phyloP scores from a whole-genome alignment of 2,888 invertebrate genomes.

The Trichogramma dendrolimi region DNA sequence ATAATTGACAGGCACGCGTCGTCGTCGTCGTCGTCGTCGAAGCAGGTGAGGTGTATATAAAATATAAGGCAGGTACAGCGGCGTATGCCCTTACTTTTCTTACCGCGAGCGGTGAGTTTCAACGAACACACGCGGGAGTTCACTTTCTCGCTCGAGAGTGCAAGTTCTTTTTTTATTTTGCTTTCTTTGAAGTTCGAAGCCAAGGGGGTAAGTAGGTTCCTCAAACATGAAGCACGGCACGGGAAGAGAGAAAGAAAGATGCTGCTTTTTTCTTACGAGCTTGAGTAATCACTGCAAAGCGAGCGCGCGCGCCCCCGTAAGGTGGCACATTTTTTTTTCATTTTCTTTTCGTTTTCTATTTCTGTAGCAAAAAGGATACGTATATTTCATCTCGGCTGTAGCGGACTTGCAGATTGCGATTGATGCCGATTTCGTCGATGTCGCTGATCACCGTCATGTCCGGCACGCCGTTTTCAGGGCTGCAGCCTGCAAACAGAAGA shows the following conservation, averaged over 20 bases:
- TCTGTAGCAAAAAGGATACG: conserved; percentile 70
- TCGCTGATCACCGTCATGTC: conserved; percentile 90
- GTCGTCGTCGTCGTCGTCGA: no score
- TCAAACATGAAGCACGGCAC: conserved; percentile 21
- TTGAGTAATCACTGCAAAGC: no score
- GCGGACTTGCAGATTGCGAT: conserved; percentile 77
- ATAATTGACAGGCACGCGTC: no score
- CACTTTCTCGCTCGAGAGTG: no score
- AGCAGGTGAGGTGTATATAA: no score
- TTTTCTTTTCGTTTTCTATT: conserved; percentile 4
- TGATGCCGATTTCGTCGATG: conserved; percentile 85
- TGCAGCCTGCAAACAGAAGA: conserved; percentile 50
- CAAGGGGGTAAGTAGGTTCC: conserved; percentile 33
- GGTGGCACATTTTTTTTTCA: not conserved
- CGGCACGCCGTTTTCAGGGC: conserved; percentile 73
- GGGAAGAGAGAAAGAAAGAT: no score
- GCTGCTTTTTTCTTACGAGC: not conserved
- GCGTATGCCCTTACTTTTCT: no score
- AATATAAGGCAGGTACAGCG: no score
- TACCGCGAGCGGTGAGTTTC: no score
- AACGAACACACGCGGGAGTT: no score
- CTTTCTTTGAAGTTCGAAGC: not conserved
- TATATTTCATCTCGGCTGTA: conserved; percentile 82
- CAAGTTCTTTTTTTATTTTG: no score
- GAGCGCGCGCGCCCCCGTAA: no score